These are phyloP conservation scores for Tympanuchus pallidicinctus DNA, from an alignment of 2,113 vertebrate species.

Conservation along the genomic window DNA sequence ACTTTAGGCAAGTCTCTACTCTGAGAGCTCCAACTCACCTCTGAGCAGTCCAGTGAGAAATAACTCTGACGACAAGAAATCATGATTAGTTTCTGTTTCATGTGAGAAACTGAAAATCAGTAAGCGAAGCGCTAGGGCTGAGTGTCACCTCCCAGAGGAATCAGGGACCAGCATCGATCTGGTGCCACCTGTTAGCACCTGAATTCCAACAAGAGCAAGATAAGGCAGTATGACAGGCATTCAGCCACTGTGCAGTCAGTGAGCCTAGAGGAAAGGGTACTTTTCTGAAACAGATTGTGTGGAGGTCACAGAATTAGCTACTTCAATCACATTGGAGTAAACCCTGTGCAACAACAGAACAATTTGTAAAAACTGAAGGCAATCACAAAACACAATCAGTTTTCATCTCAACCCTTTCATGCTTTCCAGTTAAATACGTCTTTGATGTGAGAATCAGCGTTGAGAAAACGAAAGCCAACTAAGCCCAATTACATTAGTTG, in stretches of 20 bases:
- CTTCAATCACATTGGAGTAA: neutral
- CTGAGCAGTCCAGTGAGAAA: neutral
- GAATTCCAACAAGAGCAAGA: neutral
- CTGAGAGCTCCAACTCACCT: neutral
- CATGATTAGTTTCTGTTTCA: neutral
- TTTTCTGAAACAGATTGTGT: neutral
- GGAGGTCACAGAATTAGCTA: neutral
- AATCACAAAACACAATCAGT: neutral
- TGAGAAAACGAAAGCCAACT: neutral
- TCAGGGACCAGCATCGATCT: neutral
- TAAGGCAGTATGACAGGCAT: neutral
- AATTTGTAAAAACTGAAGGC: neutral
- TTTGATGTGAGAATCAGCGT: too few species aligned
- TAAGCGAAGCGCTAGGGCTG: neutral
- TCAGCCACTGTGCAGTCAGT: neutral
- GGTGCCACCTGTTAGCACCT: neutral
- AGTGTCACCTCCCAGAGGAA: neutral
- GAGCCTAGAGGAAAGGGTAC: fast-evolving
- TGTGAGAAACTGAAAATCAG: neutral
- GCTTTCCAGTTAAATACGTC: neutral
- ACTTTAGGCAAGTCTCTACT: neutral
- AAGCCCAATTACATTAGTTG: neutral
- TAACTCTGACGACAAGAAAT: neutral
- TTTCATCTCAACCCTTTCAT: neutral
- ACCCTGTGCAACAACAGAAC: neutral